Conservation (phyloP, 2,888 invertebrate species). For the Tolmerus cingulatus region DNA sequence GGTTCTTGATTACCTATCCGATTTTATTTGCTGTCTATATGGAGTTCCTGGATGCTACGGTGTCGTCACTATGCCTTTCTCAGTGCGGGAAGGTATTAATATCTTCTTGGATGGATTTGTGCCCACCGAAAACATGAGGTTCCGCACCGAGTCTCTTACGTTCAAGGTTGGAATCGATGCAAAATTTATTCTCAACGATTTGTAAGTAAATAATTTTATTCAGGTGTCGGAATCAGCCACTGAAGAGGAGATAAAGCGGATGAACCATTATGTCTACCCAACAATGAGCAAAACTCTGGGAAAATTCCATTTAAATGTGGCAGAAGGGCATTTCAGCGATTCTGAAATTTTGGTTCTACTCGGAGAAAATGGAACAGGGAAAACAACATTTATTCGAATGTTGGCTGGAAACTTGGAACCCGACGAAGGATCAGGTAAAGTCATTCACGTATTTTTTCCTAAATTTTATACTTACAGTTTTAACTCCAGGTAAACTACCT, state of each 20-base stretch:
- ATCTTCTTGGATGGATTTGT: slow-evolving; percentile 99
- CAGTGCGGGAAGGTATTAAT: slow-evolving; percentile 99
- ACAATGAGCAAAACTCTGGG: slow-evolving; percentile 85
- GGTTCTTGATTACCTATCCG: slow-evolving; percentile 97
- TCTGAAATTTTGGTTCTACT: slow-evolving; percentile 98
- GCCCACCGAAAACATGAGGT: slow-evolving; percentile 98
- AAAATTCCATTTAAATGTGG: slow-evolving; percentile 78
- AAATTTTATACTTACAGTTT: slow-evolving; percentile 55
- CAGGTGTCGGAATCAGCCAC: slow-evolving; percentile 93
- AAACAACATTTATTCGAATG: slow-evolving; percentile 99
- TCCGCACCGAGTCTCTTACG: slow-evolving; percentile 94
- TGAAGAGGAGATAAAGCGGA: slow-evolving; percentile 96
- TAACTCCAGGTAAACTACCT: slow-evolving; percentile 71
- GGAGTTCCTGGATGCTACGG: slow-evolving; percentile 99
- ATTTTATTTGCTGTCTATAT: slow-evolving; percentile 98
- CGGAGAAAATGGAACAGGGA: slow-evolving; percentile 98
- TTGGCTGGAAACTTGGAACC: slow-evolving; percentile 94
- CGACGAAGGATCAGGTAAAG: slow-evolving; percentile 71
- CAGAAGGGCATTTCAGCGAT: slow-evolving; percentile 95
- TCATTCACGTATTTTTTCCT: not conserved
- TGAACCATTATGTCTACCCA: slow-evolving; percentile 97
- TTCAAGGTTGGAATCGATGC: slow-evolving; percentile 74
- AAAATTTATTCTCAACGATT: not conserved
- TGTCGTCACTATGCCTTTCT: slow-evolving; percentile 99
- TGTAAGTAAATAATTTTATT: not conserved